Conservation (phyloP, 1,140 invertebrate species). For the Caenorhabditis inopinata region DNA sequence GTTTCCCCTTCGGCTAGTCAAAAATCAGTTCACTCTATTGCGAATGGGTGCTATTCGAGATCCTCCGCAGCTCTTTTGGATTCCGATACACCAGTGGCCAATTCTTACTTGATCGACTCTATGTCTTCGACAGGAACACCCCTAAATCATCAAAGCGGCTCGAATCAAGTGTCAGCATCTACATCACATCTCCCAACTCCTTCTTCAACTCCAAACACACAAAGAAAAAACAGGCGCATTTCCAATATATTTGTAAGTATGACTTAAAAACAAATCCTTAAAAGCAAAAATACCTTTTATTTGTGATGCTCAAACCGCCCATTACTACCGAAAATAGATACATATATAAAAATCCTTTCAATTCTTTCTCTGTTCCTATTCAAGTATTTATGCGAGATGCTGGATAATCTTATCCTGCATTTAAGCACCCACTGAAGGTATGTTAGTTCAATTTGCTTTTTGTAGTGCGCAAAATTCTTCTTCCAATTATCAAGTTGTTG, state of each 20-base stretch:
- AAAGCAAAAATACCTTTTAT: no score
- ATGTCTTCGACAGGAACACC: neutral
- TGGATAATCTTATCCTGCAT: no score
- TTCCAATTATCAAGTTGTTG: no score
- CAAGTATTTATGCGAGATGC: no score
- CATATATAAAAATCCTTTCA: no score
- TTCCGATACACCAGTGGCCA: neutral
- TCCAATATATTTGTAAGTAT: constrained; percentile 83
- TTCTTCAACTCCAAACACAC: constrained; percentile 82
- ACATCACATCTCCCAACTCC: constrained; percentile 71
- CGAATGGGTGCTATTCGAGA: constrained; percentile 16
- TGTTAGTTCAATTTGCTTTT: no score
- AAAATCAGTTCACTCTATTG: constrained; percentile 12
- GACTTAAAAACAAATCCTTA: no score
- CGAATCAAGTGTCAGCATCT: constrained; percentile 35
- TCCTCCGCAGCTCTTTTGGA: neutral
- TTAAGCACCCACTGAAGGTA: no score
- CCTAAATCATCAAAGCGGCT: neutral
- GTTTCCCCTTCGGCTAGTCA: constrained; percentile 6
- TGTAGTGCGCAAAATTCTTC: no score
- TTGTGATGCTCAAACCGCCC: no score
- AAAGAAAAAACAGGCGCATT: constrained; percentile 82
- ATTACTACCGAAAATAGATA: no score
- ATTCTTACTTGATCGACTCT: neutral
- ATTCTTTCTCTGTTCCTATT: no score